These are phyloP conservation scores for Mola mola DNA, from an alignment of 2,113 vertebrate genomes.

Conservation along the genomic window DNA sequence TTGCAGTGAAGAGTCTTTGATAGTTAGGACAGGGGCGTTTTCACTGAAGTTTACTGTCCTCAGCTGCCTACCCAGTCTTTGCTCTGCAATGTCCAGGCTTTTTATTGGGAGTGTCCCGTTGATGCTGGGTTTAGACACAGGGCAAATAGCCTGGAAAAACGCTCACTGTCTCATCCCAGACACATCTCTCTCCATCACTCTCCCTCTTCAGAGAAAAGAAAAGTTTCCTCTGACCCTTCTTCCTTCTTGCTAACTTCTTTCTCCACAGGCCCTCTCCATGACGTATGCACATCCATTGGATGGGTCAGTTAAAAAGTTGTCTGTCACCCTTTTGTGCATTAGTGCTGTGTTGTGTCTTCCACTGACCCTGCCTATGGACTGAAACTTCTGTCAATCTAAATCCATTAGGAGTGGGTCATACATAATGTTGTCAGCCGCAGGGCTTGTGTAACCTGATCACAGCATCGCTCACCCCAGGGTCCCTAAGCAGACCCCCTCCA, in stretches of 20 bases:
- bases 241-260: slow-evolving; percentile 10
- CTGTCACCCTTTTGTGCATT: slow-evolving; percentile 37
- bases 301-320: slow-evolving; percentile 44
- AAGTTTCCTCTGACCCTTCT: slow-evolving; percentile 22
- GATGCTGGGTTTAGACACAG: slow-evolving; percentile 69
- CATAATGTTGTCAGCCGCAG: slow-evolving; percentile 65
- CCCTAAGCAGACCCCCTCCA: not conserved
- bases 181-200: slow-evolving; percentile 64
- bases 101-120: slow-evolving; percentile 61
- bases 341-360: slow-evolving; percentile 39
- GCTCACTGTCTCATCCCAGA: slow-evolving; percentile 56
- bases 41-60: slow-evolving; percentile 48
- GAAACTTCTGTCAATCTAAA: slow-evolving; percentile 59
- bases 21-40: not conserved
- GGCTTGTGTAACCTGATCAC: slow-evolving; percentile 60
- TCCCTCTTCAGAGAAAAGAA: slow-evolving; percentile 42
- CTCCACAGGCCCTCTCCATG: not conserved
- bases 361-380: slow-evolving; percentile 57
- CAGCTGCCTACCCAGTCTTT: too few relatives aligned
- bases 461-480: slow-evolving; percentile 15
- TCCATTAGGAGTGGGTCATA: slow-evolving; percentile 66
- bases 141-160: slow-evolving; percentile 73
- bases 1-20: slow-evolving; percentile 1
- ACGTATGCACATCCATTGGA: not conserved
- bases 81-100: slow-evolving; percentile 55